Conservation (phyloP, 2,113 vertebrate species). For the Irena cyanogastra region DNA sequence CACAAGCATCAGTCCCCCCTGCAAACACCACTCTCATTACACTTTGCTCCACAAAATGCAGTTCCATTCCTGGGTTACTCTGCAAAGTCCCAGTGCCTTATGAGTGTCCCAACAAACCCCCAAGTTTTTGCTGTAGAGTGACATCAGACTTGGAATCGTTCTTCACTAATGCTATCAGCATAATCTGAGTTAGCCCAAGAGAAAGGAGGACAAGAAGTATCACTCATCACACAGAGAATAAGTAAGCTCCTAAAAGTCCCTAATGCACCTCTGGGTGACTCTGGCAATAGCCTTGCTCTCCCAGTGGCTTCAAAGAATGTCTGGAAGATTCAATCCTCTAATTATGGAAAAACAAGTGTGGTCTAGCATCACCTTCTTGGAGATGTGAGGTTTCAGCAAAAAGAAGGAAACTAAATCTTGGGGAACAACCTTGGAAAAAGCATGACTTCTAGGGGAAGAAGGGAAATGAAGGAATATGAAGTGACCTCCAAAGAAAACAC, state of each 20-base stretch:
- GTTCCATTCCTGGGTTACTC: not conserved
- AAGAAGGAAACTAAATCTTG: not conserved
- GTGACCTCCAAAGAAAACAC: not conserved
- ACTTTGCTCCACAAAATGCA: not conserved
- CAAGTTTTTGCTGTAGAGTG: not conserved
- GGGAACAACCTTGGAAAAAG: not conserved
- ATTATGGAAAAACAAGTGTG: not conserved
- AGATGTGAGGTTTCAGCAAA: not conserved
- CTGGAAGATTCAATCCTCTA: not conserved
- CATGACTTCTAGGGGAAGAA: not conserved
- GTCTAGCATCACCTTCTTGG: not conserved
- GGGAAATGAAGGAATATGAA: not conserved
- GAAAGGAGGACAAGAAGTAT: not conserved
- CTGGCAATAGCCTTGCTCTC: not conserved
- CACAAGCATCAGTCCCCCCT: not conserved
- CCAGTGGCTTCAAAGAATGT: not conserved
- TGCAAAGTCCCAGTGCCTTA: not conserved
- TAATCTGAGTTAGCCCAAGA: not conserved
- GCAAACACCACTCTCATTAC: not conserved
- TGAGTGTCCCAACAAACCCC: not conserved
- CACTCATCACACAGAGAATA: not conserved
- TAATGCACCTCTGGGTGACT: not conserved
- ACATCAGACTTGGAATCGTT: constrained; percentile 39
- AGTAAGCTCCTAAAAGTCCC: not conserved
- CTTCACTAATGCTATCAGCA: constrained; percentile 26